Evolutionary conservation across 2,797 vertebrate genomes (phyloP).

Genomic region (Enteromius thamalakanensis): DNA sequence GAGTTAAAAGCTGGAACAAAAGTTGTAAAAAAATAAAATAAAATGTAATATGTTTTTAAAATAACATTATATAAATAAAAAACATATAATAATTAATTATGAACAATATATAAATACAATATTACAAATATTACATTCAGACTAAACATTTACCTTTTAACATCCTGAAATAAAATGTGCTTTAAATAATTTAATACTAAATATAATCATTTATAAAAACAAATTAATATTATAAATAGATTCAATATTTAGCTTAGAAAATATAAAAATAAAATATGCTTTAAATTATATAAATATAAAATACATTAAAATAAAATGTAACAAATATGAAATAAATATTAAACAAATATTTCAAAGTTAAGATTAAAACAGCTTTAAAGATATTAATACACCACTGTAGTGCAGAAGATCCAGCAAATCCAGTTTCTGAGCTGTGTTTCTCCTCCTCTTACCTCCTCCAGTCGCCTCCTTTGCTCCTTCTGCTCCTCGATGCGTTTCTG

Average conservation of each 20-base stretch:
- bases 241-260: background rate
- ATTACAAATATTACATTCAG: background rate
- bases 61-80: background rate
- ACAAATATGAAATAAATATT: background rate
- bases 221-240: background rate
- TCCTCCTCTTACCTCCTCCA: constrained; percentile 92
- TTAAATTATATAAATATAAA: background rate
- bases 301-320: background rate
- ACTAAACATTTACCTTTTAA: background rate
- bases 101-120: background rate
- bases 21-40: background rate
- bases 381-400: background rate
- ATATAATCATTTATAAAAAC: background rate
- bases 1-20: background rate
- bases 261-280: background rate
- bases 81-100: background rate
- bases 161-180: background rate
- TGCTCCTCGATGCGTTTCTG: constrained; percentile 99
- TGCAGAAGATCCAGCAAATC: background rate
- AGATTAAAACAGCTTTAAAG: background rate
- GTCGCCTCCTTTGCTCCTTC: constrained; percentile 92
- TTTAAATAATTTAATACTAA: background rate
- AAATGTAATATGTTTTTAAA: background rate
- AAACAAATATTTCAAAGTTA: background rate
- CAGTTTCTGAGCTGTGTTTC: constrained; percentile 24